phyloP scores from a whole-genome alignment of 2,113 vertebrate genomes.

The Lethenteron camtschaticum region DNA sequence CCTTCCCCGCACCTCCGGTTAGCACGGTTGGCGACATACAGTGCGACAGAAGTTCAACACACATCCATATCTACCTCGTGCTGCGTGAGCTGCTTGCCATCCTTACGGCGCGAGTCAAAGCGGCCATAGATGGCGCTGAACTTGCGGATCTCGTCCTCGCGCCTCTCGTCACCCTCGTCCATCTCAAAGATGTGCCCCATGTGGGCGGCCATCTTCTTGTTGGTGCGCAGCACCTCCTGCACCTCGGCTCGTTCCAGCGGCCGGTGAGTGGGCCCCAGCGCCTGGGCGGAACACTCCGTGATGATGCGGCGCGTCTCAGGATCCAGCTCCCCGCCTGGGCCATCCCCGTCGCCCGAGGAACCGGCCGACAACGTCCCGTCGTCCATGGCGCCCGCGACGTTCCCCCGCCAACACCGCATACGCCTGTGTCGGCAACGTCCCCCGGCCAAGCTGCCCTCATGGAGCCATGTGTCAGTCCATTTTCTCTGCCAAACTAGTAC shows the following conservation, averaged over 20 bases:
- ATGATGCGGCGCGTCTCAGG: background rate
- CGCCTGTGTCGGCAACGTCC: too few relatives aligned
- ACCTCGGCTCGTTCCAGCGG: slow-evolving; percentile 34
- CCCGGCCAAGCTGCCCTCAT: too few relatives aligned
- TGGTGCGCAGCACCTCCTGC: slow-evolving; percentile 59
- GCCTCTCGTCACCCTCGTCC: slow-evolving; percentile 55
- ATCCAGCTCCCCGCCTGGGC: background rate
- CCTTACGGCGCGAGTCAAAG: slow-evolving; percentile 89
- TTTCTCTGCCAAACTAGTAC: too few relatives aligned
- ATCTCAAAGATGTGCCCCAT: slow-evolving; percentile 92
- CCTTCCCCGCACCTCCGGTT: too few relatives aligned
- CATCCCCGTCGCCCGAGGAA: too few relatives aligned
- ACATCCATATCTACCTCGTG: slow-evolving; percentile 43
- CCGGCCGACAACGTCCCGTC: too few relatives aligned
- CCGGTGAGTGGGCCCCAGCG: background rate
- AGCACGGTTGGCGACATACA: too few relatives aligned
- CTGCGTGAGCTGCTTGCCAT: slow-evolving; percentile 82
- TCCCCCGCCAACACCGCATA: too few relatives aligned
- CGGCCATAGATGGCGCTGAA: slow-evolving; percentile 96
- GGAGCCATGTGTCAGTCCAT: too few relatives aligned
- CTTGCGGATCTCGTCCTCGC: slow-evolving; percentile 84
- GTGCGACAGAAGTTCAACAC: too few relatives aligned
- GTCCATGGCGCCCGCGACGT: too few relatives aligned
- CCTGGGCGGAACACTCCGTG: background rate
- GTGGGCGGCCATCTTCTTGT: slow-evolving; percentile 94